These are phyloP conservation scores for Himalopsyche anomala DNA, from an alignment of 2,888 invertebrate genomes.

Conservation along the genomic window DNA sequence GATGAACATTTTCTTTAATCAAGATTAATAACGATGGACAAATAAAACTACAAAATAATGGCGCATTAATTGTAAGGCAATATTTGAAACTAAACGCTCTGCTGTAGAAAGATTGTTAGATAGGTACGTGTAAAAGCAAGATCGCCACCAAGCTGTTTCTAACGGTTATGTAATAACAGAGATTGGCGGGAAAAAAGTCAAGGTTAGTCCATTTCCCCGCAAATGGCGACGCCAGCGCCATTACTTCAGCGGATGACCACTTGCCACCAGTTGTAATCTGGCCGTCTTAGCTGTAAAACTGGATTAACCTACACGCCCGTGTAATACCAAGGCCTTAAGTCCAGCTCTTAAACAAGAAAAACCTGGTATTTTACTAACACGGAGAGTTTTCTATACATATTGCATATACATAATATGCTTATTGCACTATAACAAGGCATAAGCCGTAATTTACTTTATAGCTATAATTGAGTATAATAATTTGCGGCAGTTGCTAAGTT, in stretches of 20 bases:
- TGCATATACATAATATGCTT: no score
- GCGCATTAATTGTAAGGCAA: not conserved
- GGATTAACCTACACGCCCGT: conserved; percentile 39
- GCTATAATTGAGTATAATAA: no score
- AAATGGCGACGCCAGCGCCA: conserved; percentile 54
- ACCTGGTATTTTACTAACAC: no score
- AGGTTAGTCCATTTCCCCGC: conserved; percentile 63
- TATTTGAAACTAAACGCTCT: not conserved
- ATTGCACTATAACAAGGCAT: no score
- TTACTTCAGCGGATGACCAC: conserved; percentile 37
- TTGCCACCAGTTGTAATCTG: conserved; percentile 33
- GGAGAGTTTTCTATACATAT: no score
- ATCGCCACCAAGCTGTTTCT: conserved; percentile 51
- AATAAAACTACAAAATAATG: no score
- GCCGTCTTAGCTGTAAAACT: conserved; percentile 59
- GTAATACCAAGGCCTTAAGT: conserved; percentile 22
- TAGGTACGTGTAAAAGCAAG: conserved; percentile 41
- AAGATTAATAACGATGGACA: no score
- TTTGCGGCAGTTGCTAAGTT: no score
- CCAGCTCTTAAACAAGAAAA: not conserved
- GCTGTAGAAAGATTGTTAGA: not conserved
- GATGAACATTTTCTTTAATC: no score
- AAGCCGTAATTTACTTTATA: no score
- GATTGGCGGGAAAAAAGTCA: conserved; percentile 62
- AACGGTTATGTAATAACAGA: conserved; percentile 64